These are phyloP conservation scores for Pseudococcus viburni DNA, from an alignment of 2,888 invertebrate genomes.

Conservation along the genomic window DNA sequence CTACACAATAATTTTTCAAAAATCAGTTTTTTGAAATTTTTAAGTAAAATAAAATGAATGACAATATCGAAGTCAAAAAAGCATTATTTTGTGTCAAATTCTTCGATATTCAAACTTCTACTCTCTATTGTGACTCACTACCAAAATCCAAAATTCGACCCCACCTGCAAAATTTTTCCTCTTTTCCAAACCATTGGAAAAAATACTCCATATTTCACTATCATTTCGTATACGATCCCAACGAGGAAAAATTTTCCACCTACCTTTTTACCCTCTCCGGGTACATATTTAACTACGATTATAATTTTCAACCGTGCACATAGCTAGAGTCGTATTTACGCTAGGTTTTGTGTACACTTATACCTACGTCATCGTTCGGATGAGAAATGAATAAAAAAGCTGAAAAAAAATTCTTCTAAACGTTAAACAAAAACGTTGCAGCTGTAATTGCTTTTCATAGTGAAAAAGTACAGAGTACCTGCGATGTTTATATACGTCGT, in stretches of 20 bases:
- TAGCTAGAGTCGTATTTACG: not conserved
- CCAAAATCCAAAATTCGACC: too few relatives aligned
- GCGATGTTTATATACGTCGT: conserved; percentile 53
- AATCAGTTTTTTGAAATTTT: too few relatives aligned
- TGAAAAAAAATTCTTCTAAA: conserved; percentile 37
- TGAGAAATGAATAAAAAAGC: conserved; percentile 27
- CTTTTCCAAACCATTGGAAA: too few relatives aligned
- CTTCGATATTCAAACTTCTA: too few relatives aligned
- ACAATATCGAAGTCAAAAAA: too few relatives aligned
- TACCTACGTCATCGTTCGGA: conserved; percentile 21
- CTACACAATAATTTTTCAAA: too few relatives aligned
- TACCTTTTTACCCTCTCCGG: not conserved
- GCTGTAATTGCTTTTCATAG: conserved; percentile 50
- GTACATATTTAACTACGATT: conserved; percentile 37
- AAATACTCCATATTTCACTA: too few relatives aligned
- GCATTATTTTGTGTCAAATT: too few relatives aligned
- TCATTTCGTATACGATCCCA: too few relatives aligned
- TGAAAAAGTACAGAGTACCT: conserved; percentile 30
- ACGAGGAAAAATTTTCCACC: not conserved
- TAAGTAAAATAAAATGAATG: too few relatives aligned
- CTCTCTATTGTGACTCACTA: too few relatives aligned
- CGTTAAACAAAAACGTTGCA: conserved; percentile 49
- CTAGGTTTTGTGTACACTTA: not conserved
- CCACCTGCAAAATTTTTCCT: too few relatives aligned
- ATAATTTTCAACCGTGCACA: conserved; percentile 37